Percentiles rank a stretch among this genome's conserved stretches.
These are phyloP conservation scores for Stichodactyla mertensii DNA, from an alignment of 64 coral and sea anemone genomes.

Conservation along the genomic window DNA sequence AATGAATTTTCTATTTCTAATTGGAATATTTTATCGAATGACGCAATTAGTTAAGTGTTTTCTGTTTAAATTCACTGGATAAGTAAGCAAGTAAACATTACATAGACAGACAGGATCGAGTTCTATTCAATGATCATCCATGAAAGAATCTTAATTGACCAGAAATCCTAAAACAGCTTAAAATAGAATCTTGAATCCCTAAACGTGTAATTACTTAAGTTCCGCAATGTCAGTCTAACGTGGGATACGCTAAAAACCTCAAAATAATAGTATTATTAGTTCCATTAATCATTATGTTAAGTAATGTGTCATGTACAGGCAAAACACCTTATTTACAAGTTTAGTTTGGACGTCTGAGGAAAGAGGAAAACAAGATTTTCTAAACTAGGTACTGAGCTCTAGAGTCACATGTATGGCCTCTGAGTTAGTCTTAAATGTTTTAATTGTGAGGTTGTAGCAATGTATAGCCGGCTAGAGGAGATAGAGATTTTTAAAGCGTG, in stretches of 20 bases:
- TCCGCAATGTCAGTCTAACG: not conserved
- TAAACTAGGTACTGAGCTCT: not conserved
- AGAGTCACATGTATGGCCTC: not conserved
- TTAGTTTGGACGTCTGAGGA: too few relatives aligned
- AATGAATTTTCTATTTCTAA: too few relatives aligned
- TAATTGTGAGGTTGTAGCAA: not conserved
- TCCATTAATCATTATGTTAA: not conserved
- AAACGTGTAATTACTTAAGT: not conserved
- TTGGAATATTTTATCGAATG: too few relatives aligned
- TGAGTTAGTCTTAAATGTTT: not conserved
- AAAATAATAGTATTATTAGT: not conserved
- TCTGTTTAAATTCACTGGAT: not conserved
- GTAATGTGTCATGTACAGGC: not conserved
- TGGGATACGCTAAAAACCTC: not conserved
- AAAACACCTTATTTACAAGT: not conserved
- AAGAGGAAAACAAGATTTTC: not conserved
- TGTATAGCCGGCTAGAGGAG: not conserved
- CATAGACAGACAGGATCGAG: not conserved
- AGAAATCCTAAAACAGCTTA: slow-evolving; percentile 3
- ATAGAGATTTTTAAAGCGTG: not conserved
- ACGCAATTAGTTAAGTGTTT: not conserved
- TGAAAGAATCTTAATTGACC: not conserved
- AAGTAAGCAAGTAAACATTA: not conserved
- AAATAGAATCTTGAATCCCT: not conserved
- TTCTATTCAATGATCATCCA: not conserved